phyloP scores from a whole-genome alignment of 2,797 vertebrate genomes.

The Channallabes apus region DNA sequence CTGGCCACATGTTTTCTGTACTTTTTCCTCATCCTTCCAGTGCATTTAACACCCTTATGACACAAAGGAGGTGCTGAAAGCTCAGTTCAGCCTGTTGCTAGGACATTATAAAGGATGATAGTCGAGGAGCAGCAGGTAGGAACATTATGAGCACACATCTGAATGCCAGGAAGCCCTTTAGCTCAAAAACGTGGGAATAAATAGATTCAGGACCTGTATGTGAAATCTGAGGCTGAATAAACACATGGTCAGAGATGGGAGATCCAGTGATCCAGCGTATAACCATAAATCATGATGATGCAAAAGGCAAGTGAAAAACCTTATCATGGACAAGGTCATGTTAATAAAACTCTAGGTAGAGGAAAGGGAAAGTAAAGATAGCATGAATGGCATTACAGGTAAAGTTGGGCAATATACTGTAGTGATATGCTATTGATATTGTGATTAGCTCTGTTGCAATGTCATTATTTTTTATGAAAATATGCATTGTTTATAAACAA shows the following conservation, averaged over 20 bases:
- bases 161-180: not conserved
- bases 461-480: not conserved
- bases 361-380: not conserved
- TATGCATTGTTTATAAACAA: not conserved
- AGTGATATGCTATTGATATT: not conserved
- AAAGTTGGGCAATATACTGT: not conserved
- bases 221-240: not conserved
- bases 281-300: not conserved
- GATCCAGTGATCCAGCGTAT: not conserved
- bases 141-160: not conserved
- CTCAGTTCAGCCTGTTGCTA: constrained; percentile 71
- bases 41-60: constrained; percentile 51
- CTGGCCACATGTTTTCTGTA: constrained; percentile 48
- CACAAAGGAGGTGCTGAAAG: constrained; percentile 50
- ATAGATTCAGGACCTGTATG: not conserved
- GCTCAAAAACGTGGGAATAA: not conserved
- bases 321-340: not conserved
- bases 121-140: constrained; percentile 53
- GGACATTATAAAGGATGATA: constrained; percentile 61
- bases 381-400: not conserved
- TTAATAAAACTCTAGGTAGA: constrained; percentile 2
- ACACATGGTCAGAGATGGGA: not conserved
- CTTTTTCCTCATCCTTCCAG: constrained; percentile 50
- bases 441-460: not conserved
- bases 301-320: not conserved